Conservation (phyloP, 2,113 vertebrate genomes). For the Arenaria interpres region DNA sequence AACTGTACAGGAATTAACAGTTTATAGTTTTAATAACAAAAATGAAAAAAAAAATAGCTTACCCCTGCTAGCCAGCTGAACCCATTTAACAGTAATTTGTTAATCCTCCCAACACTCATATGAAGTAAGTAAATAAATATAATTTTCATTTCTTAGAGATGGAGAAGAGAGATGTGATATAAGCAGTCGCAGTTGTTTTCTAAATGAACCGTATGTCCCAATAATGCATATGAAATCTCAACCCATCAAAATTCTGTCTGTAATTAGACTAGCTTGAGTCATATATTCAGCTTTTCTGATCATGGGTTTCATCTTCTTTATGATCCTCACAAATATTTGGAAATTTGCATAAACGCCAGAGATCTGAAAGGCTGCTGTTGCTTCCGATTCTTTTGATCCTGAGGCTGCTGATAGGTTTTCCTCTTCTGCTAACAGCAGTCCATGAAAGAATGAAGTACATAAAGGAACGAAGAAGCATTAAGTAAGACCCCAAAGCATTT, state of each 20-base stretch:
- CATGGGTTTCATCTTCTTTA: neutral
- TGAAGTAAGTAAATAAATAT: neutral
- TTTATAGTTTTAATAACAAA: neutral
- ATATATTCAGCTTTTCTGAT: neutral
- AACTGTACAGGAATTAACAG: neutral
- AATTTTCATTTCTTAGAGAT: neutral
- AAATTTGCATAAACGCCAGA: neutral
- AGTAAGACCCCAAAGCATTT: neutral
- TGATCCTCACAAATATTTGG: neutral
- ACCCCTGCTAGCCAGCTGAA: neutral
- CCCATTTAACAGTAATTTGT: neutral
- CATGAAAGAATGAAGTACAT: neutral
- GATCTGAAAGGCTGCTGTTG: neutral
- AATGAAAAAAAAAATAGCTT: neutral
- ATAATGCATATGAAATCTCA: neutral
- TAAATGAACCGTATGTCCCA: neutral
- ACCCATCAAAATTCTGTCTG: neutral
- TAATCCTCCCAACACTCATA: neutral
- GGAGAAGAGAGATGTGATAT: neutral
- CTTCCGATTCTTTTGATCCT: neutral
- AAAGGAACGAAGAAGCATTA: neutral
- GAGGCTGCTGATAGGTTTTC: neutral
- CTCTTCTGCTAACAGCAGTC: neutral
- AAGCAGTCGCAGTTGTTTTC: neutral
- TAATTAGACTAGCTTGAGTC: neutral